These are phyloP conservation scores for Nymphicus hollandicus DNA, from an alignment of 2,113 vertebrate genomes.

Conservation along the genomic window DNA sequence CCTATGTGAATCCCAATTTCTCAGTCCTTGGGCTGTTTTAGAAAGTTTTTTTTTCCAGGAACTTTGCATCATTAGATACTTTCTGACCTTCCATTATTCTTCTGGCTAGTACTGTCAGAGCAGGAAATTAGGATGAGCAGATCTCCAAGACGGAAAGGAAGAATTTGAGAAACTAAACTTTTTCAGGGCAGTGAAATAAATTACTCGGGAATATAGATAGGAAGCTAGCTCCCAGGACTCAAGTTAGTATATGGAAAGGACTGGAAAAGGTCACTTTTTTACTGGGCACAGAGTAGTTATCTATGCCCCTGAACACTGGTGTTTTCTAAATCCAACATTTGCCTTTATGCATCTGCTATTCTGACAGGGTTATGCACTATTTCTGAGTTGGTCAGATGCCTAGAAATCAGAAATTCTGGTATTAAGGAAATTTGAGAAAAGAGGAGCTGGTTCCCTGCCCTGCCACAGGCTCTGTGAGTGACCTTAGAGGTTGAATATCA, in stretches of 20 bases:
- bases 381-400: background rate
- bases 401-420: background rate
- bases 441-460: background rate
- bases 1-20: background rate
- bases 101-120: slow-evolving; percentile 1
- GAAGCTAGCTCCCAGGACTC: background rate
- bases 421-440: background rate
- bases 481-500: background rate
- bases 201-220: background rate
- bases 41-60: slow-evolving; percentile 9
- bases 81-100: slow-evolving; percentile 35
- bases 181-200: background rate
- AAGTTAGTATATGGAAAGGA: background rate
- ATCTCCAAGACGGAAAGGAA: background rate
- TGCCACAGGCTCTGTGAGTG: background rate
- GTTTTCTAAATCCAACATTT: background rate
- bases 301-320: background rate
- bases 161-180: background rate
- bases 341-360: background rate
- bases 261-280: background rate
- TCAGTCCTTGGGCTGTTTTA: background rate
- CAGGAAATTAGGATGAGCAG: background rate
- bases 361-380: background rate
- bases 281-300: background rate
- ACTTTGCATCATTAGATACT: slow-evolving; percentile 30